Base-by-base conservation (phyloP, 2,797 vertebrate species). In the Synaphobranchus kaupii region DNA sequence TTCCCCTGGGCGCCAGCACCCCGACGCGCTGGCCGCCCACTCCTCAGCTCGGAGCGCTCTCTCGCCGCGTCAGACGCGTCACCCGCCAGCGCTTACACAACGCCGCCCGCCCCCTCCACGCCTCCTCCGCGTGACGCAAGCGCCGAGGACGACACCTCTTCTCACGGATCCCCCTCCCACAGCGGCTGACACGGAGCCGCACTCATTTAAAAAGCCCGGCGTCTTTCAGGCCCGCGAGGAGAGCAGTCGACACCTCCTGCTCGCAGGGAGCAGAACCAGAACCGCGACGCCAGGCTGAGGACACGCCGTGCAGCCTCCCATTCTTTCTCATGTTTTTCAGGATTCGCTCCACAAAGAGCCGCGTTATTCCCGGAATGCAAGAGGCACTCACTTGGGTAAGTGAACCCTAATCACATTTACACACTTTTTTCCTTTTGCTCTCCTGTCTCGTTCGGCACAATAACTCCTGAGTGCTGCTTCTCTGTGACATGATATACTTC, bases 81-180 rank as follows among this genome's bases (percentile, higher is more conserved):
- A 50, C 93, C 82, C 56, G 39, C 17, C 4, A 66, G 47, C 90
- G 91, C 92, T 95, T 95, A 95, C 93, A 94, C 94, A 94, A 95
- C 92, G 88, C 89, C 13, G 52, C 1, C 93, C 93, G 84, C 94
- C 94, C 92, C 91, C 92, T 85, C 84, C 15, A 4, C 52, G 48
- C 56, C 83, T 54, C 71, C 39, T 50, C 73, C 34, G 92, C 90
- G 91, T 95, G 95, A 96, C 94, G 95, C 94, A 95, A 92, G 93
- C 88, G 87, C 91, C 87, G 91, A 95, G 17, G 92, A 95, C 90
- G 92, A 94, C 94, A 95, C 92, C 90, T 93, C 94, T 92, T 93
- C 95, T 95, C 94, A 96, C 96, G 94, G 34, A 93, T 90, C 91
- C 81, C 87, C 71, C 44, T 89, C 91, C 88, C 89, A 89, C 89